Evolutionary conservation across 2,797 vertebrate species (phyloP), one percentile per base, ranked within the genome.

Genomic region (Lateolabrax maculatus): DNA sequence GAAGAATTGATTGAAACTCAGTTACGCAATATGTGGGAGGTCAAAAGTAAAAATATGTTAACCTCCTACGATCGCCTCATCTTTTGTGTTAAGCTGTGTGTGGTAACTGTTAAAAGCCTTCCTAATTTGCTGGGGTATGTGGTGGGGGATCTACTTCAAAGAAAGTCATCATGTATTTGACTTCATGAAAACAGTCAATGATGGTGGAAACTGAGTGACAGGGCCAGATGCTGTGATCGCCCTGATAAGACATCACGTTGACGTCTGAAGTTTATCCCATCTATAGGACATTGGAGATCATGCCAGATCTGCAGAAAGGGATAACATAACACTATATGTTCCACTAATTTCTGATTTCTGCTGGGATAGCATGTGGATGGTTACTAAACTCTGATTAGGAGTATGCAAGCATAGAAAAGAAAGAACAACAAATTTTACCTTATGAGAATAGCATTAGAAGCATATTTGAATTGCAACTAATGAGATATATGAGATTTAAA

Each of bases 141-240:
- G 9, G 21, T 12, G 6, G 25, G 41, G 77, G 86, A 83, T 91
- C 46, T 68, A 76, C 83, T 89, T 90, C 76, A 90, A 93, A 91
- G 74, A 36, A 68, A 52, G 71, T 64, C 43, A 73, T 76, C 27
- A 9, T 58, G 21, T 46, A 80, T 57, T 63, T 43, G 60, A 36
- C 60, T 53, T 77, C 48, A 70, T 25, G 23, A n/a, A 77, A 68
- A 72, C 62, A 55, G 36, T 23, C 25, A 63, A 71, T 64, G 70
- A 83, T 34, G 12, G 21, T 53, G 67, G 71, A 58, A 48, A 41
- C 29, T 84, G 80, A 90, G 60, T 71, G 85, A 84, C 74, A 64
- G 81, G 19, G 39, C 23, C 84, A 90, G 62, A 75, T 91, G 85
- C 82, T 72, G 79, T 31, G 49, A 78, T 82, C 9, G 31, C 21